These are phyloP conservation scores for Zoanthus sansibaricus DNA, from an alignment of 92 coral and sea anemone species.

Conservation along the genomic window DNA sequence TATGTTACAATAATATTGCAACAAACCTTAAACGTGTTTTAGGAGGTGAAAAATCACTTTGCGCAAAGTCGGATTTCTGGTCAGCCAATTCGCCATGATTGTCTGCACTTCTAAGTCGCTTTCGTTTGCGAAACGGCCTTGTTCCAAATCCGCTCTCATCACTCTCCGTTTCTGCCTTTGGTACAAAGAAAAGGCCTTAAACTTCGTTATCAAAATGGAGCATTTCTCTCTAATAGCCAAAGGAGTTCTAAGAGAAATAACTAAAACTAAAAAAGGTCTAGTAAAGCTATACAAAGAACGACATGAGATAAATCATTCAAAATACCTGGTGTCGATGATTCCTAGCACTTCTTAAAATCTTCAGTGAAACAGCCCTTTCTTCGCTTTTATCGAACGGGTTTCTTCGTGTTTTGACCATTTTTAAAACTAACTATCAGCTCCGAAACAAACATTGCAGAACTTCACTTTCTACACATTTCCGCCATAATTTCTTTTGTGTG, in stretches of 20 bases:
- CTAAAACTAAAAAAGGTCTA: conserved; percentile 1
- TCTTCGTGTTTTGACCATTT: conserved; percentile 38
- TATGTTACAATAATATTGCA: neutral
- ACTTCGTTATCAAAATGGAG: neutral
- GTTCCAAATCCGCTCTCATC: conserved; percentile 75
- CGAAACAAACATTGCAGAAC: neutral
- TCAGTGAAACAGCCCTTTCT: neutral
- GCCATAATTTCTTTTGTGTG: conserved; percentile 23
- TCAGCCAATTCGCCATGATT: neutral
- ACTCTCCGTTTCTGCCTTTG: conserved; percentile 69
- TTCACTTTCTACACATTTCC: neutral
- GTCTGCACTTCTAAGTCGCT: conserved; percentile 55
- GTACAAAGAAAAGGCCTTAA: neutral
- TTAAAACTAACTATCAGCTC: conserved; percentile 5
- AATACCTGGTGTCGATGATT: conserved; percentile 26
- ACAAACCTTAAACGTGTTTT: conserved; percentile 44
- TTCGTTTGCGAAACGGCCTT: conserved; percentile 64
- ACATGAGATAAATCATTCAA: neutral
- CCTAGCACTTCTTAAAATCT: neutral
- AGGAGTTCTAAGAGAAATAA: neutral
- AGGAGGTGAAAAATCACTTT: conserved; percentile 40
- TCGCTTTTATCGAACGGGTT: neutral
- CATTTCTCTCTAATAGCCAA: neutral
- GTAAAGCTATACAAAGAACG: neutral
- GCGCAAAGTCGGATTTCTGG: conserved; percentile 15